phyloP scores from a whole-genome alignment of 2,113 vertebrate genomes.

The Otus sunia region DNA sequence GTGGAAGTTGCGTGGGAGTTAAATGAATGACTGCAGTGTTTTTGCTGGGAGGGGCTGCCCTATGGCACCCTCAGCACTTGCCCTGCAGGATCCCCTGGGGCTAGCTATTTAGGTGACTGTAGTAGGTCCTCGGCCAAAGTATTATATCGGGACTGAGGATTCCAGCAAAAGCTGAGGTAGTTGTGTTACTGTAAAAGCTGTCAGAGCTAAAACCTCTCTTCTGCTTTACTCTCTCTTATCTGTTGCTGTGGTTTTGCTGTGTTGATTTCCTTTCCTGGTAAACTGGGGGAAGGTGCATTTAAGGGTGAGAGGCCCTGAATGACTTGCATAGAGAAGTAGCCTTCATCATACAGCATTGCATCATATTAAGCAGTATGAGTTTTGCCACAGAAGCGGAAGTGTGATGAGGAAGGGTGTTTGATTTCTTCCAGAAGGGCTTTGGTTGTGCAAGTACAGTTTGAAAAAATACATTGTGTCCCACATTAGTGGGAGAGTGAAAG shows the following conservation, averaged over 20 bases:
- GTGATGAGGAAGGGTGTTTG: background rate
- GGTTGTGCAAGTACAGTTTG: background rate
- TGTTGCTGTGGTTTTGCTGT: background rate
- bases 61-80: background rate
- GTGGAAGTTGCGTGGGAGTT: background rate
- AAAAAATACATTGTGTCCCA: background rate
- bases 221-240: background rate
- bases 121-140: background rate
- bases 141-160: background rate
- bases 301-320: background rate
- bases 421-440: background rate
- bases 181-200: background rate
- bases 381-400: slow-evolving; percentile 2
- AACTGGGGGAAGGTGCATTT: background rate
- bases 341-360: background rate
- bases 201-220: background rate
- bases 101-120: background rate
- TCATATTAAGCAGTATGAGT: background rate
- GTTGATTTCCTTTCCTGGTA: background rate
- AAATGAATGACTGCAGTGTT: background rate
- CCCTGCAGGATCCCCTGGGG: background rate
- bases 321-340: background rate
- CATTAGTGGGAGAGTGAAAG: background rate
- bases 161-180: background rate
- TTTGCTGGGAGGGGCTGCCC: background rate